phyloP scores from a whole-genome alignment of 2,888 invertebrate genomes.

The Orthosia incerta region DNA sequence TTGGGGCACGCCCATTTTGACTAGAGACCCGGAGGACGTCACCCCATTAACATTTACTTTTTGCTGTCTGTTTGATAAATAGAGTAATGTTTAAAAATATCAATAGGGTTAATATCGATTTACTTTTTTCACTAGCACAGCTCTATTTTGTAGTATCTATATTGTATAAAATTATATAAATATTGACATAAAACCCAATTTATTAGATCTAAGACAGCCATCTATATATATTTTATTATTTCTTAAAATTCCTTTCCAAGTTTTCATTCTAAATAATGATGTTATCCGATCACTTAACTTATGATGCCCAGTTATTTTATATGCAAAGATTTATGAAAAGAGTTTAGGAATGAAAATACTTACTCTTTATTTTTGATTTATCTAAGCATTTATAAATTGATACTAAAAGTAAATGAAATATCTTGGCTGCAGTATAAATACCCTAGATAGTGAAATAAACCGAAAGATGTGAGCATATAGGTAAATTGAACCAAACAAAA shows the following conservation, averaged over 20 bases:
- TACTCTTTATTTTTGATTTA: background rate
- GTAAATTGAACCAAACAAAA: background rate
- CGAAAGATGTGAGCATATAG: too few relatives aligned
- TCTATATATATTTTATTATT: conserved; percentile 35
- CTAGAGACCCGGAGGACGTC: too few relatives aligned
- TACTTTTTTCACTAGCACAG: too few relatives aligned
- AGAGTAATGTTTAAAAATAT: too few relatives aligned
- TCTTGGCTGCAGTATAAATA: too few relatives aligned
- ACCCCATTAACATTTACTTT: too few relatives aligned
- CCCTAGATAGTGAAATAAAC: too few relatives aligned
- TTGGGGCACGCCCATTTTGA: too few relatives aligned
- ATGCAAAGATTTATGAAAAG: conserved; percentile 16
- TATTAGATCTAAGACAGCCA: conserved; percentile 11
- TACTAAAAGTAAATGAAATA: background rate
- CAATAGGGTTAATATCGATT: too few relatives aligned
- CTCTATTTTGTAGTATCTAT: background rate
- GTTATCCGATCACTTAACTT: conserved; percentile 40
- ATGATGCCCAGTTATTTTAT: conserved; percentile 18
- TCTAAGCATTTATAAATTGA: background rate
- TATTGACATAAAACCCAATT: conserved; percentile 38
- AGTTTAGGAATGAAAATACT: background rate
- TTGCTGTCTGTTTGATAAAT: too few relatives aligned
- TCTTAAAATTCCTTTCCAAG: conserved; percentile 34
- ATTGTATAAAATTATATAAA: too few relatives aligned
- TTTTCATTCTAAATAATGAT: conserved; percentile 21